Base-by-base conservation (phyloP, 2,797 vertebrate genomes). In the Melopsittacus undulatus region DNA sequence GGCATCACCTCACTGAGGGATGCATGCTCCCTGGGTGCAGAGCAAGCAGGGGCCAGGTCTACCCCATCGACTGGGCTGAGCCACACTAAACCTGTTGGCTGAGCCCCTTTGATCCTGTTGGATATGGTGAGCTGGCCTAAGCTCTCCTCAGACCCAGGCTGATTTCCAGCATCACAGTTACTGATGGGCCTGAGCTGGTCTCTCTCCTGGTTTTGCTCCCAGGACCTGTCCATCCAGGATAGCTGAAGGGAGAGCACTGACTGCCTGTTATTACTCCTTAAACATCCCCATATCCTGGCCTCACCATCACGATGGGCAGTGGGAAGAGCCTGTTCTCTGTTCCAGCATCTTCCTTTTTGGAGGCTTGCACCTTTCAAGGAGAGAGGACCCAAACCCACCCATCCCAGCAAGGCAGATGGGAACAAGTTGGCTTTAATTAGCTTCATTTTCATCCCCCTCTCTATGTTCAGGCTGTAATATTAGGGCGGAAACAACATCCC, bases 71-170 rank as follows among this genome's bases (percentile, higher is more conserved):
- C 90, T 87, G 90, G 79, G 85, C 40, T 61, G n/a, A 94, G 89
- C 57, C 1, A 30, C 69, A 20, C 82, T 94, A 95, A 96, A 94
- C 23, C 92, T 73, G 78, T 95, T 74, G 95, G 83, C 95, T 96
- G 95, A 96, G 93, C 94, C 89, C 56, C 89, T 94, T 63, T 96
- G 95, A 97, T 97, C 92, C 86, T 48, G 20, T 26, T 80, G 85
- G 95, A 87, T 95, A 81, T 18, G 83, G 85, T 92, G 79, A 93
- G 92, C 94, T 46, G 61, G 74, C 67, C 22, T 75, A 38, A 92
- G 86, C 83, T 91, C 91, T 34, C 81, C 42, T 84, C 42, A 8
- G 86, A 83, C 83, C 94, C 84, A 46, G 85, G 34, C 52, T 88
- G 95, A 87, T 95, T 92, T 69, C 82, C 89, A 95, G 84, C 56